Percentiles rank a stretch among this genome's conserved stretches.
Evolutionary conservation across 2,797 vertebrate genomes (phyloP).

Genomic region (Trematomus bernacchii): DNA sequence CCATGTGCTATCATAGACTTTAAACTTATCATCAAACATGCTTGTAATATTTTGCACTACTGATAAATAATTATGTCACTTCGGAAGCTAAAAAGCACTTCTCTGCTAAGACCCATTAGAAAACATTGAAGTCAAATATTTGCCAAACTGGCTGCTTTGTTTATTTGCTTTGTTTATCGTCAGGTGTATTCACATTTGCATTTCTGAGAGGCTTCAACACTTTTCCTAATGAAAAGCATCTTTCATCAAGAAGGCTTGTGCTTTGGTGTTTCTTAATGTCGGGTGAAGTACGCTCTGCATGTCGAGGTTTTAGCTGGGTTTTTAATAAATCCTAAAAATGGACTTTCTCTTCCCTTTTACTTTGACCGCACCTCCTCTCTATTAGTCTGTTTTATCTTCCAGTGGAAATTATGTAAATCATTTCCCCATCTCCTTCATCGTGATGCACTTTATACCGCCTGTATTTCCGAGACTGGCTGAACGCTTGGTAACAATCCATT

Average conservation of each 20-base stretch:
- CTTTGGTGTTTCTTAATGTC: conserved; percentile 9
- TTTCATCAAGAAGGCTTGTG: background rate
- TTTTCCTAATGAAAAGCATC: conserved; percentile 31
- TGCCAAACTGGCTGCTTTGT: conserved; percentile 21
- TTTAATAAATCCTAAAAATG: conserved; percentile 9
- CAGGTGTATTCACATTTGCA: conserved; percentile 44
- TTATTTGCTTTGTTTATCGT: conserved; percentile 23
- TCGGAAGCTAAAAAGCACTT: conserved; percentile 8
- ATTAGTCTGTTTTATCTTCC: background rate
- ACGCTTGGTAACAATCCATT: conserved; percentile 65
- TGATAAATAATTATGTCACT: conserved; percentile 15
- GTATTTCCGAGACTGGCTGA: conserved; percentile 58
- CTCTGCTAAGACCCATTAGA: conserved; percentile 38
- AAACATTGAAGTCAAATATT: conserved; percentile 16
- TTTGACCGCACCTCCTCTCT: conserved; percentile 2
- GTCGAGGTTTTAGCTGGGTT: background rate
- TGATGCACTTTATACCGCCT: conserved; percentile 9
- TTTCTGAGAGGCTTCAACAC: conserved; percentile 52
- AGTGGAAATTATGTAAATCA: background rate
- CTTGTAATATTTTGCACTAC: conserved; percentile 34
- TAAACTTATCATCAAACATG: conserved; percentile 36
- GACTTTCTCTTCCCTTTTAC: conserved; percentile 19
- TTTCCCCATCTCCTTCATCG: conserved; percentile 3
- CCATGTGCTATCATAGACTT: conserved; percentile 22
- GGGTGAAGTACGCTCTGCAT: background rate